These are phyloP conservation scores for Caenorhabditis wallacei DNA, from an alignment of 2,888 invertebrate species.

Conservation along the genomic window DNA sequence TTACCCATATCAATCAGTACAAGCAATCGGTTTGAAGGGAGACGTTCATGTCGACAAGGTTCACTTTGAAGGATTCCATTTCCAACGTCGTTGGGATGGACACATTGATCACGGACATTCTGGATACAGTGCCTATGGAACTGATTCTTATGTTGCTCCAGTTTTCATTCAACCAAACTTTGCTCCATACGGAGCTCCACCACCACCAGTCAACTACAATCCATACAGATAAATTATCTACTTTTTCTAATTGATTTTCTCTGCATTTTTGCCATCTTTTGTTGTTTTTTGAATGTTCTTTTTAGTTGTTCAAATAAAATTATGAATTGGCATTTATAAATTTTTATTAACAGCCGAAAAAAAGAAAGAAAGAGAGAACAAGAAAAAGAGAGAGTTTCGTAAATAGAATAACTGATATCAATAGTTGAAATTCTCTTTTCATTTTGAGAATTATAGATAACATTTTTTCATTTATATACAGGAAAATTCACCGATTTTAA, in stretches of 20 bases:
- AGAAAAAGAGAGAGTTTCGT: slow-evolving; percentile 10
- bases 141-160: slow-evolving; percentile 69
- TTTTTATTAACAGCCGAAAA: slow-evolving; percentile 40
- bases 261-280: background rate
- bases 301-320: slow-evolving; percentile 7
- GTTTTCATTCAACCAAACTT: slow-evolving; percentile 51
- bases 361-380: slow-evolving; percentile 14
- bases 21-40: slow-evolving; percentile 75
- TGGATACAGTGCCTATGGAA: slow-evolving; percentile 74
- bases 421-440: slow-evolving; percentile 31
- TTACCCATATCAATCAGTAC: slow-evolving; percentile 73
- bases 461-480: slow-evolving; percentile 43
- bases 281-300: slow-evolving; percentile 1
- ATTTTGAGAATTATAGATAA: slow-evolving; percentile 37
- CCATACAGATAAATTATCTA: slow-evolving; percentile 50
- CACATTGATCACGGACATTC: slow-evolving; percentile 72
- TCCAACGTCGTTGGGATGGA: slow-evolving; percentile 68
- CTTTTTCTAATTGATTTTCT: background rate
- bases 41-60: slow-evolving; percentile 75
- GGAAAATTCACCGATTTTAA: slow-evolving; percentile 54
- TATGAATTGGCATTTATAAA: slow-evolving; percentile 39
- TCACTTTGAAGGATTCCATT: slow-evolving; percentile 77
- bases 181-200: slow-evolving; percentile 35
- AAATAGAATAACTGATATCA: slow-evolving; percentile 44
- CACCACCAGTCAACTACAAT: slow-evolving; percentile 49